phyloP scores from a whole-genome alignment of 1,140 invertebrate species.

The Drosophila suzukii region DNA sequence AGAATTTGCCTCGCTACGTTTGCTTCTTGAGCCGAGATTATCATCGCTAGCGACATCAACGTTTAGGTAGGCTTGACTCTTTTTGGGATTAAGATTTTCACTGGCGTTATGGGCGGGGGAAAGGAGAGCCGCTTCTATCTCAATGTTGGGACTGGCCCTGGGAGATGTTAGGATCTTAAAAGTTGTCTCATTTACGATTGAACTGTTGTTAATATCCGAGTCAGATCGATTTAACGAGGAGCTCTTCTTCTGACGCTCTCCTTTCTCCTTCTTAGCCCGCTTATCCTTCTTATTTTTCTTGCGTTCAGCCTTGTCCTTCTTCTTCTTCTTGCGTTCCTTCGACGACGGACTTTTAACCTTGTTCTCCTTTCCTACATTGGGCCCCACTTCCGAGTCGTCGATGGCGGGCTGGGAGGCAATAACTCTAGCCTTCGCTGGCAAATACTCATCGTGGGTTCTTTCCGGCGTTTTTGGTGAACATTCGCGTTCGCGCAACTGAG shows the following conservation, averaged over 20 bases:
- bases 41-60: slow-evolving; percentile 64
- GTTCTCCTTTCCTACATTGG: slow-evolving; percentile 55
- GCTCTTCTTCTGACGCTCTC: slow-evolving; percentile 44
- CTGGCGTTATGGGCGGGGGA: slow-evolving; percentile 13
- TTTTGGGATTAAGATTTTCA: slow-evolving; percentile 28
- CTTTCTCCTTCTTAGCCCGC: slow-evolving; percentile 81
- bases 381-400: slow-evolving; percentile 16
- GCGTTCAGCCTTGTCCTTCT: slow-evolving; percentile 76
- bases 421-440: slow-evolving; percentile 1
- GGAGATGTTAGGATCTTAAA: slow-evolving; percentile 13
- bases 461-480: slow-evolving; percentile 61
- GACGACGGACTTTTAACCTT: slow-evolving; percentile 38
- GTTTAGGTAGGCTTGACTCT: slow-evolving; percentile 22
- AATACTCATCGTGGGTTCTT: slow-evolving; percentile 13
- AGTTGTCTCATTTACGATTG: slow-evolving; percentile 8
- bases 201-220: slow-evolving; percentile 22
- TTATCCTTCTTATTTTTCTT: slow-evolving; percentile 76
- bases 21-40: slow-evolving; percentile 52
- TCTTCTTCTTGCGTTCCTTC: slow-evolving; percentile 85
- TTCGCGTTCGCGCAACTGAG: slow-evolving; percentile 25
- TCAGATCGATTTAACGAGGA: slow-evolving; percentile 35
- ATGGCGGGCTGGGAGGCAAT: slow-evolving; percentile 3
- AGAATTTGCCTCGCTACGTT: slow-evolving; percentile 29
- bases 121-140: slow-evolving; percentile 17
- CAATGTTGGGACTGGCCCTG: slow-evolving; percentile 5